phyloP scores from a whole-genome alignment of 2,888 invertebrate genomes.

The Lutraria lutraria region DNA sequence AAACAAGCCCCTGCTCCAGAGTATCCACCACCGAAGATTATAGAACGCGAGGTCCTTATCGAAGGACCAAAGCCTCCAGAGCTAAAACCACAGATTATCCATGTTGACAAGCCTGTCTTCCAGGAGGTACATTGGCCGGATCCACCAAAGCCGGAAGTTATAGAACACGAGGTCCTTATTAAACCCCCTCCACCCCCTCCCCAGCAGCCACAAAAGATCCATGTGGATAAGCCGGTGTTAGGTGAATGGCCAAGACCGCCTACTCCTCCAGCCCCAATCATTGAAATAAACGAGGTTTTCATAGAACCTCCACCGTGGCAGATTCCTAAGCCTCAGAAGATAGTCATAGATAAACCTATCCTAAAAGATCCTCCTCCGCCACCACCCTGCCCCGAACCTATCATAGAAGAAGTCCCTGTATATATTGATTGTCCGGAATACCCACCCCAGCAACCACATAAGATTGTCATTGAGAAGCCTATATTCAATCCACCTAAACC shows the following conservation, averaged over 20 bases:
- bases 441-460: slow-evolving; percentile 55
- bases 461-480: slow-evolving; percentile 60
- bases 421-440: slow-evolving; percentile 57
- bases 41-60: slow-evolving; percentile 58
- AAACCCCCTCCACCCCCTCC: slow-evolving; percentile 52
- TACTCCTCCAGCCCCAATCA: slow-evolving; percentile 50
- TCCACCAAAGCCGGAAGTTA: slow-evolving; percentile 52
- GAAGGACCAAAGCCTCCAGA: slow-evolving; percentile 55
- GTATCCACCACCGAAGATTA: slow-evolving; percentile 56
- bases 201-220: slow-evolving; percentile 54
- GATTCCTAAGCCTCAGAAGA: slow-evolving; percentile 48
- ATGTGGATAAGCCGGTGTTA: slow-evolving; percentile 59
- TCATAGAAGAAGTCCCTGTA: slow-evolving; percentile 44
- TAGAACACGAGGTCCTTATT: slow-evolving; percentile 51
- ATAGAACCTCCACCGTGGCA: slow-evolving; percentile 58
- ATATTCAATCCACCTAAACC: slow-evolving; percentile 56
- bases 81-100: slow-evolving; percentile 56
- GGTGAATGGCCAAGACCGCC: slow-evolving; percentile 51
- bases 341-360: slow-evolving; percentile 58
- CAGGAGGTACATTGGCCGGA: slow-evolving; percentile 52
- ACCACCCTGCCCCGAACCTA: slow-evolving; percentile 55
- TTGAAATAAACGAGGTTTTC: slow-evolving; percentile 43
- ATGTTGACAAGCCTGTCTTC: slow-evolving; percentile 63
- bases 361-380: slow-evolving; percentile 32
- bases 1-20: slow-evolving; percentile 13